A percentile compares a stretch with the other conserved stretches of the same genome.
phyloP scores from a whole-genome alignment of 2,888 invertebrate species.

The Dinocampus coccinellae region DNA sequence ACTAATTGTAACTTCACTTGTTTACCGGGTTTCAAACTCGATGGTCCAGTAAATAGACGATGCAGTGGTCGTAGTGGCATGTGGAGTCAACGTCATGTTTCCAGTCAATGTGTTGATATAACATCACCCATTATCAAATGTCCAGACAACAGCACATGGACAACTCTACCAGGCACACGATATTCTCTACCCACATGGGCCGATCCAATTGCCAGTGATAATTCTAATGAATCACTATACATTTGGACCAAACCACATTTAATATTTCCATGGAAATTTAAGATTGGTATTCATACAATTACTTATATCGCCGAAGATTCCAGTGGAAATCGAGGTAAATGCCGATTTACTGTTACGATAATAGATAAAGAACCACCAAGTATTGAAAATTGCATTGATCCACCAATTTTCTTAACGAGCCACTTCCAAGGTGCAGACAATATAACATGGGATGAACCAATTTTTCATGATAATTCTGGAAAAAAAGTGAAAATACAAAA shows the following conservation, averaged over 20 bases:
- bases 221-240: constrained; percentile 72
- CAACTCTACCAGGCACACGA: constrained; percentile 70
- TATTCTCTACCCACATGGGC: constrained; percentile 73
- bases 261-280: constrained; percentile 72
- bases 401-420: constrained; percentile 69
- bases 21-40: constrained; percentile 73
- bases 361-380: constrained; percentile 73
- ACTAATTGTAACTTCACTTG: constrained; percentile 74
- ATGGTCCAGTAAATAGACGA: constrained; percentile 71
- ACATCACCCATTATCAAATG: constrained; percentile 74
- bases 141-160: constrained; percentile 71
- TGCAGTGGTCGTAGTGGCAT: constrained; percentile 74
- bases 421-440: constrained; percentile 63
- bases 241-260: constrained; percentile 75
- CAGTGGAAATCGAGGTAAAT: constrained; percentile 74
- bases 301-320: constrained; percentile 76
- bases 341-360: constrained; percentile 74
- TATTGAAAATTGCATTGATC: constrained; percentile 74
- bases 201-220: constrained; percentile 71
- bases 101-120: constrained; percentile 71
- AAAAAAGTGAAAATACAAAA: constrained; percentile 60
- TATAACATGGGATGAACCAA: constrained; percentile 75
- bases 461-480: constrained; percentile 74
- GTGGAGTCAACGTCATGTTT: constrained; percentile 71
- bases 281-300: constrained; percentile 74